These are phyloP conservation scores for Columbina picui DNA, from an alignment of 2,113 vertebrate genomes.

Conservation along the genomic window DNA sequence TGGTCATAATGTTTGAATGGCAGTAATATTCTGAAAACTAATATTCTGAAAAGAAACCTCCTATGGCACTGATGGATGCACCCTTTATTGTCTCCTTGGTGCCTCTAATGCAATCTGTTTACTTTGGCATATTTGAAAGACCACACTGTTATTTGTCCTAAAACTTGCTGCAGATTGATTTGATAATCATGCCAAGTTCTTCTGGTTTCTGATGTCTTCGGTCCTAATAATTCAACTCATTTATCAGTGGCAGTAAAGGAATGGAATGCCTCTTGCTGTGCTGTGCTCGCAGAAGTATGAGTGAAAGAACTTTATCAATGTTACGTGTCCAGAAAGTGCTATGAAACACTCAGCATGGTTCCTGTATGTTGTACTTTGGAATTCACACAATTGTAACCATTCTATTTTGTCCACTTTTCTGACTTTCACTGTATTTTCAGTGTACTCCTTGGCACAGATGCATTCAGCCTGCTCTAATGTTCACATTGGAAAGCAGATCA, in stretches of 20 bases:
- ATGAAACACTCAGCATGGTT: background rate
- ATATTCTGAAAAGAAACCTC: background rate
- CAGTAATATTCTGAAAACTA: background rate
- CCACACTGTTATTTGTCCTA: slow-evolving; percentile 11
- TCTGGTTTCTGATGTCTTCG: slow-evolving; percentile 16
- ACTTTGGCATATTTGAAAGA: slow-evolving; percentile 30
- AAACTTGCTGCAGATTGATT: slow-evolving; percentile 38
- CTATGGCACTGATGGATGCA: background rate
- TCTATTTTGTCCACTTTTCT: background rate
- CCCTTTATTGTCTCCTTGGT: background rate
- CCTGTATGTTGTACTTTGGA: background rate
- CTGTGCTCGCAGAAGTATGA: background rate
- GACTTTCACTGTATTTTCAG: background rate
- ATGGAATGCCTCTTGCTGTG: slow-evolving; percentile 19
- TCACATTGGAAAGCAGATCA: background rate
- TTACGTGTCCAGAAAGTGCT: background rate
- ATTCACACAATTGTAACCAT: background rate
- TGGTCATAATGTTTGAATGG: background rate
- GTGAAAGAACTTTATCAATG: background rate
- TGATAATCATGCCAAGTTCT: background rate
- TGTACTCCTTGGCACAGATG: background rate
- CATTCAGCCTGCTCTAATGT: background rate
- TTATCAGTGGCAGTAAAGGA: background rate
- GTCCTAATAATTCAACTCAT: slow-evolving; percentile 32
- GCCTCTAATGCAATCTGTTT: slow-evolving; percentile 19